These are phyloP conservation scores for Xanthia icteritia DNA, from an alignment of 2,888 invertebrate genomes.

Conservation along the genomic window DNA sequence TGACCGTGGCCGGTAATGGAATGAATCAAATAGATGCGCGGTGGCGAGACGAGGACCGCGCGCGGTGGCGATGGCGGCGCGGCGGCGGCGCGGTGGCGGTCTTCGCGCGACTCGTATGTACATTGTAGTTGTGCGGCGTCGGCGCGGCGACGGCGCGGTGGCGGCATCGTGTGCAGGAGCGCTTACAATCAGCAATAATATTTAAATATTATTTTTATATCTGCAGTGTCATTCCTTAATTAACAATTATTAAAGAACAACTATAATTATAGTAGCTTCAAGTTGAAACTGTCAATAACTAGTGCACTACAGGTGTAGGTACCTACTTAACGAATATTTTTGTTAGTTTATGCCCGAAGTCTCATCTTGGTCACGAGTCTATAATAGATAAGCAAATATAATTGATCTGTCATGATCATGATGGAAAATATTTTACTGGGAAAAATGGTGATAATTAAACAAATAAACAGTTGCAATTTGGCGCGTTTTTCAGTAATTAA, in stretches of 20 bases:
- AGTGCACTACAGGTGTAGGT: background rate
- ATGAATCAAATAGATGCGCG: no score
- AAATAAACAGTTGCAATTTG: conserved; percentile 1
- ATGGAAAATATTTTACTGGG: conserved; percentile 20
- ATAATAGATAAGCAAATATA: background rate
- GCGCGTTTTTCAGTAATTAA: conserved; percentile 14
- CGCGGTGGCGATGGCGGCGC: no score
- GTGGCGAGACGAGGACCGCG: no score
- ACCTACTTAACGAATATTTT: background rate
- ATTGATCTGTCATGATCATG: background rate
- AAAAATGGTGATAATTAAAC: conserved; percentile 10
- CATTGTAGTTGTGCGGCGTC: no score
- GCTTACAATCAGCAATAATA: background rate
- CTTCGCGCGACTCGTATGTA: no score
- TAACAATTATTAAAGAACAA: background rate
- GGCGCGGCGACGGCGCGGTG: no score
- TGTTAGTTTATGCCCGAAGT: background rate
- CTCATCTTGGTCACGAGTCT: conserved; percentile 18
- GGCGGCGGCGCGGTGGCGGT: no score
- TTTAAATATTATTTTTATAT: background rate
- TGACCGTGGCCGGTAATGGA: no score
- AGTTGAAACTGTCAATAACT: conserved; percentile 2
- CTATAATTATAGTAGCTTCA: background rate
- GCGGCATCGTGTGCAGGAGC: no score
- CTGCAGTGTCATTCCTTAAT: background rate